These are phyloP conservation scores for Phoxinus dragarum DNA, from an alignment of 2,797 vertebrate genomes.

Conservation along the genomic window DNA sequence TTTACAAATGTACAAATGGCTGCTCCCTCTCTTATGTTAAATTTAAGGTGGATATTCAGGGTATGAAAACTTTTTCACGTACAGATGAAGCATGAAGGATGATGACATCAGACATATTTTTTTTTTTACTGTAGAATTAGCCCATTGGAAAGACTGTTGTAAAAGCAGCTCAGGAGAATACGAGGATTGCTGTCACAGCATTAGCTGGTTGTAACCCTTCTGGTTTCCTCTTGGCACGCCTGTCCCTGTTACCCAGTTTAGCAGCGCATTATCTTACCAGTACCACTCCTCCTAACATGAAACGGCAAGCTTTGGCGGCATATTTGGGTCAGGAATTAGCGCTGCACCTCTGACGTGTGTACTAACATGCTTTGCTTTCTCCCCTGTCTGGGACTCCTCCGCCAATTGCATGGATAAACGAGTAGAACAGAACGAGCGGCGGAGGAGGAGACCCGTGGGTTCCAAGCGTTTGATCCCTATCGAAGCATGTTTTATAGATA, in stretches of 20 bases:
- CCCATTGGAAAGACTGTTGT: background rate
- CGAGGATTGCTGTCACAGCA: conserved; percentile 20
- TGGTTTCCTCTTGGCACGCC: conserved; percentile 44
- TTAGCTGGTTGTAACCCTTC: conserved; percentile 37
- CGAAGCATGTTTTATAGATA: conserved; percentile 52
- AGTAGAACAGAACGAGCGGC: conserved; percentile 15
- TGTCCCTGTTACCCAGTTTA: conserved; percentile 51
- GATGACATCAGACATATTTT: conserved; percentile 2
- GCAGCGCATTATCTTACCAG: conserved; percentile 26
- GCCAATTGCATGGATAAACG: conserved; percentile 46
- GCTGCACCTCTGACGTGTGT: conserved; percentile 27
- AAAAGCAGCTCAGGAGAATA: conserved; percentile 8
- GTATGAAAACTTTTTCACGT: background rate
- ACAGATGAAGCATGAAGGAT: background rate
- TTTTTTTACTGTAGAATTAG: background rate
- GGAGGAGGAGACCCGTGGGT: conserved; percentile 48
- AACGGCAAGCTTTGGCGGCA: conserved; percentile 32
- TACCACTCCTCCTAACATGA: conserved; percentile 60
- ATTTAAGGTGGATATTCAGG: background rate
- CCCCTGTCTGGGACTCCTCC: conserved; percentile 18
- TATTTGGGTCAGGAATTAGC: conserved; percentile 55
- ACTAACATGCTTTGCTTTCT: conserved; percentile 46
- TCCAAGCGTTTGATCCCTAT: conserved; percentile 50
- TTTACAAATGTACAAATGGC: background rate
- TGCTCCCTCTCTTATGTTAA: background rate